Evolutionary conservation across 2,888 invertebrate species (phyloP), one percentile per base, ranked within the genome.

Genomic region (Callinectes sapidus): DNA sequence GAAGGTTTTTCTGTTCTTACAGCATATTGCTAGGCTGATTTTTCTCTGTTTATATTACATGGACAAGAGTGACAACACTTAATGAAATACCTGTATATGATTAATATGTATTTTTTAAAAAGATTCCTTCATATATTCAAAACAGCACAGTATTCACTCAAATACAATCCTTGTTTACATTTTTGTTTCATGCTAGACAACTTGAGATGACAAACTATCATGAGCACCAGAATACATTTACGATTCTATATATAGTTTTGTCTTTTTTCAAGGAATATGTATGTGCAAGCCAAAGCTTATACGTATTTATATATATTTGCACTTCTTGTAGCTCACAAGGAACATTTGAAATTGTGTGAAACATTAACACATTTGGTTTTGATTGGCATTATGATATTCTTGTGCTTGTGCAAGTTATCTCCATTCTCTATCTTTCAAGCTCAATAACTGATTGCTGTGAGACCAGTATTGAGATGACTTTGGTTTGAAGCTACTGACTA

Each of bases 361-460:
- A n/a, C 71, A 77, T 77, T 77, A 77, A 77, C 71, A 35, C 35
- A n/a, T 81, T 35, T 81, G 81, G 81, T 81, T 81, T 81, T 81
- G 81, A 81, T 81, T 81, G 81, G 35, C 35, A 81, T 71, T 71
- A n/a, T 81, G 32, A 81, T 81, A 81, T 81, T 81, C 35, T 81
- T 81, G 81, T 81, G 81, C 81, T 81, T 81, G 81, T 81, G 71
- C 89, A 89, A 71, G 66, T 89, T 23, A 39, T 89, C 71, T 89
- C 23, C 71, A 66, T 42, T 87, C 42, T 54, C 87, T 87, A 14
- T 87, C 87, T 91, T 86, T 71, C 71, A 91, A 71, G 87, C 91
- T 91, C 91, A 91, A 87, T 77, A 87, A 71, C 71, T 71, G 28
- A 61, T 87, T 91, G 87, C 87, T 28, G 48, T 48, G 71, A 87